Conservation (phyloP, 2,888 invertebrate species). For the Acleris emargana region DNA sequence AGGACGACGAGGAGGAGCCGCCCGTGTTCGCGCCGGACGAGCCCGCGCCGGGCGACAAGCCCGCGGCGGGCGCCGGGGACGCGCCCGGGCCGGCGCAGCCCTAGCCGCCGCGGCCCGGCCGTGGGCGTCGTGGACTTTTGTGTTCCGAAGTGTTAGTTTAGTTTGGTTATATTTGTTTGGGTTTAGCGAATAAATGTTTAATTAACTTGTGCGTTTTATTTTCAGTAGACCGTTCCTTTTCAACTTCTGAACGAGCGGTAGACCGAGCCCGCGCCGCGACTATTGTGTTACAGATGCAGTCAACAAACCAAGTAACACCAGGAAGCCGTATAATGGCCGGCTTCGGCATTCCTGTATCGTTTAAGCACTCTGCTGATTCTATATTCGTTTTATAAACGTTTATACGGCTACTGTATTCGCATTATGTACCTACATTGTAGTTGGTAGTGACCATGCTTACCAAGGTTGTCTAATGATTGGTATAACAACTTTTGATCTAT, state of each 20-base stretch:
- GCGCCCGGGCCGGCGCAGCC: conserved; percentile 6
- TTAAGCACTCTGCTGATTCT: no score
- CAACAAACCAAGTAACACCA: no score
- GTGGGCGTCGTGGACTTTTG: conserved; percentile 16
- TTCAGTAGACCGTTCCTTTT: neutral
- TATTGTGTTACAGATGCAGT: neutral
- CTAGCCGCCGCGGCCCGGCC: conserved; percentile 8
- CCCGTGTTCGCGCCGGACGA: conserved; percentile 2
- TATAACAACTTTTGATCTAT: no score
- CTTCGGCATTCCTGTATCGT: no score
- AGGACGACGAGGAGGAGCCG: conserved; percentile 80
- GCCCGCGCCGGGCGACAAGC: neutral
- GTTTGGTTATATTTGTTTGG: conserved; percentile 24
- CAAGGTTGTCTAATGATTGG: no score
- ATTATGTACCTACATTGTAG: no score
- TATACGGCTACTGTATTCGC: no score
- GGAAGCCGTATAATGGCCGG: no score
- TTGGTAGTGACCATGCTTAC: no score
- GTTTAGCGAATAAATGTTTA: conserved; percentile 39
- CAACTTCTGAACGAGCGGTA: neutral
- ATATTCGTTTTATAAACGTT: no score
- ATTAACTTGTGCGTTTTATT: conserved; percentile 2
- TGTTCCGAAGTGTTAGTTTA: conserved; percentile 9
- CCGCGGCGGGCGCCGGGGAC: neutral
- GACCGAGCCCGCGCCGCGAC: neutral